Percentiles rank a stretch among this genome's conserved stretches.
These are phyloP conservation scores for Bos indicus DNA, from an alignment of 2,113 vertebrate species.

Conservation along the genomic window DNA sequence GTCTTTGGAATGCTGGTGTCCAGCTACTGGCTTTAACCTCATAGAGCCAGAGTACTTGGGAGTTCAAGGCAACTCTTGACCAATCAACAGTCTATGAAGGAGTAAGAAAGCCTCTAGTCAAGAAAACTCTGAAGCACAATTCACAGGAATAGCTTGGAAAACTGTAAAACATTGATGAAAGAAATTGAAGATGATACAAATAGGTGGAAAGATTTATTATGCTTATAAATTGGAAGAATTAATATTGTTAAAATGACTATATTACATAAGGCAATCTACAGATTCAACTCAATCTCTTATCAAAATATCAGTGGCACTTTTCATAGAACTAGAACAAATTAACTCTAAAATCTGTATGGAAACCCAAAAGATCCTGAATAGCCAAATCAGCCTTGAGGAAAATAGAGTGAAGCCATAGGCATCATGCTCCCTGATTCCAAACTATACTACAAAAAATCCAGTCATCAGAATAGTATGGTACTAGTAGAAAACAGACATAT, in stretches of 20 bases:
- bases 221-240: neutral
- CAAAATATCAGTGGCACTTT: neutral
- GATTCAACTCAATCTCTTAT: neutral
- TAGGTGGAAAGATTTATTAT: neutral
- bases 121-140: neutral
- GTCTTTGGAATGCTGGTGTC: neutral
- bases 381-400: neutral
- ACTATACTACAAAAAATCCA: neutral
- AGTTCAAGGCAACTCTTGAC: neutral
- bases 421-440: neutral
- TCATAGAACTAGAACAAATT: neutral
- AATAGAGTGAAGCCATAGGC: neutral
- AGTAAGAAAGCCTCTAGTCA: neutral
- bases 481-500: neutral
- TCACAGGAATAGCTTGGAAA: neutral
- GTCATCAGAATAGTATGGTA: neutral
- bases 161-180: neutral
- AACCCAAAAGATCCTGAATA: neutral
- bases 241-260: neutral
- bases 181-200: neutral
- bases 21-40: neutral
- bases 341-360: neutral
- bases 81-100: neutral
- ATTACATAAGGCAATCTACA: neutral
- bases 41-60: fast-evolving